phyloP scores from a whole-genome alignment of 1,140 invertebrate species.

The Gonatopus flavifemur region DNA sequence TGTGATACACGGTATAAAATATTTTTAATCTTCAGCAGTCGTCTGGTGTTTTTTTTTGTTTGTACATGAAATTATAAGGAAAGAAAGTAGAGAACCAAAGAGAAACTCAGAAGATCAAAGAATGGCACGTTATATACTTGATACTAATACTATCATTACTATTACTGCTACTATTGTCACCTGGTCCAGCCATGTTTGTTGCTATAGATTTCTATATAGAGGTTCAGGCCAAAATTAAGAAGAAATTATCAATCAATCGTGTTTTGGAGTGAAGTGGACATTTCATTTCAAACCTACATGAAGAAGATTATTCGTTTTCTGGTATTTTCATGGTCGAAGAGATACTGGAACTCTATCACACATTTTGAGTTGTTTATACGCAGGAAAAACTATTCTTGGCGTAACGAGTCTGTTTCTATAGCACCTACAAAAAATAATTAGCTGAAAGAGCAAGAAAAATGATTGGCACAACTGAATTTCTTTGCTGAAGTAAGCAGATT shows the following conservation, averaged over 20 bases:
- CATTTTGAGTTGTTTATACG: too few relatives aligned
- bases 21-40: neutral
- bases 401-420: too few relatives aligned
- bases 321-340: too few relatives aligned
- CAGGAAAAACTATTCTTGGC: too few relatives aligned
- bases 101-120: slow-evolving; percentile 28
- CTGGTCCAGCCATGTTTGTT: too few relatives aligned
- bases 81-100: slow-evolving; percentile 23
- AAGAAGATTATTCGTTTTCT: slow-evolving; percentile 23
- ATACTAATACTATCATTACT: neutral
- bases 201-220: too few relatives aligned
- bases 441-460: too few relatives aligned
- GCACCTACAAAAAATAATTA: too few relatives aligned
- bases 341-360: too few relatives aligned
- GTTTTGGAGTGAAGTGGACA: neutral
- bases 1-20: slow-evolving; percentile 26
- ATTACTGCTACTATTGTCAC: slow-evolving; percentile 28
- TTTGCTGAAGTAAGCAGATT: too few relatives aligned
- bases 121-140: neutral
- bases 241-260: slow-evolving; percentile 4
- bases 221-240: slow-evolving; percentile 3
- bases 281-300: neutral
- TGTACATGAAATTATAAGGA: neutral
- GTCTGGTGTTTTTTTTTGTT: neutral
- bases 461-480: too few relatives aligned